phyloP scores from a whole-genome alignment of 2,888 invertebrate genomes.

The Laothoe populi region DNA sequence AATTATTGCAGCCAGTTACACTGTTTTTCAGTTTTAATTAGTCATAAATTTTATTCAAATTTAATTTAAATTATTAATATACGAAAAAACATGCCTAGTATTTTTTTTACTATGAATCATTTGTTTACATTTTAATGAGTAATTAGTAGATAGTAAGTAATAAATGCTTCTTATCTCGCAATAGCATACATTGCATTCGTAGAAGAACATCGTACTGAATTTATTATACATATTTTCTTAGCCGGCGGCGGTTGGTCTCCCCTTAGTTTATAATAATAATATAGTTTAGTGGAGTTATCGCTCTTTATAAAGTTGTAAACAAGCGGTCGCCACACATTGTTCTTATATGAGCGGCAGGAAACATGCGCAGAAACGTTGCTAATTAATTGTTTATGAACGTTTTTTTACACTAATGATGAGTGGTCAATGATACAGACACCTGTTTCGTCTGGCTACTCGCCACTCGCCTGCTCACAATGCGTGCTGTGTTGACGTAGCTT shows the following conservation, averaged over 20 bases:
- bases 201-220: slow-evolving; percentile 66
- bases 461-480: slow-evolving; percentile 64
- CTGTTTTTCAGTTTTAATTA: neutral
- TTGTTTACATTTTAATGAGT: slow-evolving; percentile 43
- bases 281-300: slow-evolving; percentile 43
- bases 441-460: slow-evolving; percentile 58
- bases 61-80: neutral
- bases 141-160: slow-evolving; percentile 52
- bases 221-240: slow-evolving; percentile 70
- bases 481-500: slow-evolving; percentile 49
- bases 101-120: slow-evolving; percentile 5
- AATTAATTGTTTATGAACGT: slow-evolving; percentile 63
- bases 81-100: slow-evolving; percentile 3
- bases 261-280: slow-evolving; percentile 47
- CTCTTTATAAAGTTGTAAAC: slow-evolving; percentile 58
- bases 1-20: neutral
- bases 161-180: slow-evolving; percentile 53
- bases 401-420: slow-evolving; percentile 57
- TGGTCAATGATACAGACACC: slow-evolving; percentile 41
- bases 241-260: slow-evolving; percentile 52
- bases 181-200: slow-evolving; percentile 54
- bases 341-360: slow-evolving; percentile 55
- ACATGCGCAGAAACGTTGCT: slow-evolving; percentile 58
- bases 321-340: slow-evolving; percentile 59
- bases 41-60: neutral